Evolutionary conservation across 2,888 invertebrate species (phyloP), one percentile per base, ranked within the genome.

Genomic region (Rotaria macrura): DNA sequence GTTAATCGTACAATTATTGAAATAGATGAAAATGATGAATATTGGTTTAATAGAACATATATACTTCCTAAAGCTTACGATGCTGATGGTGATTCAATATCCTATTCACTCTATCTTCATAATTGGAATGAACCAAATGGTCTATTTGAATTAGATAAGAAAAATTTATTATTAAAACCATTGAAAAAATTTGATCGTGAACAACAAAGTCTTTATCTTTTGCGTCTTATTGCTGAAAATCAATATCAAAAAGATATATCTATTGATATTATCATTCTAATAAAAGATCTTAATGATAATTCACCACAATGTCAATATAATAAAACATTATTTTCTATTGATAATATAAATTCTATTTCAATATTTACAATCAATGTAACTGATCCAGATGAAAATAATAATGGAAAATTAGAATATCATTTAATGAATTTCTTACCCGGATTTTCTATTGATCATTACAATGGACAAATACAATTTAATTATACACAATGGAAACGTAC

Each of bases 121-220:
- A 79, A 79, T 43, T 79, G 74, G 74, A 65, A 65, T 29, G n/a
- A 65, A 65, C 65, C 65, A 65, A 29, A 1, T 9, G 65, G 65
- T 17, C 34, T 65, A 65, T 65, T 65, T 29, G 65, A 65, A 65
- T 29, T 65, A 14, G 65, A 65, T 47, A 47, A 65, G 17, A 65
- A 29, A 2, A 65, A 65, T 65, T 65, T 65, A 29, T 65, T 29
- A 65, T 79, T 79, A 79, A 43, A 79, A 79, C 74, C 74, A 79
- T 79, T 79, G 38, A 40, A 20, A 79, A 10, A 38, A 79, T 79
- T 79, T 43, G 74, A 79, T 79, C 74, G 74, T 25, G 74, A 79
- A 79, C 23, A 79, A 79, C 74, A 79, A 43, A 25, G 10, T 43
- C 38, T 79, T n/a, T 79, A 79, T 79, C 25, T 79, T 43, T 9